phyloP scores from a whole-genome alignment of 2,888 invertebrate genomes.

The Ceraclea dissimilis region DNA sequence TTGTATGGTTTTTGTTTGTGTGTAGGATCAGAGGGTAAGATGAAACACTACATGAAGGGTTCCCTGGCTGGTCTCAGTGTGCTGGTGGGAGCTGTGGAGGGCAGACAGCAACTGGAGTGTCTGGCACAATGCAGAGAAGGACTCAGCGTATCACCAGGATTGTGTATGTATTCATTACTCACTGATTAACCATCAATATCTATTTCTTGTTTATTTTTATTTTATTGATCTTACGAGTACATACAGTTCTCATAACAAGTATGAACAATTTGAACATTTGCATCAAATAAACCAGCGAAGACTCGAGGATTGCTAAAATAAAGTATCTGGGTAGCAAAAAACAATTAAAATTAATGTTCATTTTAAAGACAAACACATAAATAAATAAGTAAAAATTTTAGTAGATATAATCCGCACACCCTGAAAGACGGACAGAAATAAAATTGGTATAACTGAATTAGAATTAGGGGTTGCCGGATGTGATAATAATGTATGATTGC shows the following conservation, averaged over 20 bases:
- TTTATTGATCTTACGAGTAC: too few species aligned
- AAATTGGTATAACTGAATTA: too few species aligned
- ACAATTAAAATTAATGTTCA: too few species aligned
- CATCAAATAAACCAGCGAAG: background rate
- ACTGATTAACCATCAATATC: background rate
- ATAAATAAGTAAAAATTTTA: too few species aligned
- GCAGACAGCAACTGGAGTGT: constrained; percentile 65
- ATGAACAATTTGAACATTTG: background rate
- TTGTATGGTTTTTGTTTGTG: background rate
- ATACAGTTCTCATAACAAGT: background rate
- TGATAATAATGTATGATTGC: too few species aligned
- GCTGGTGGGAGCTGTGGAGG: constrained; percentile 66
- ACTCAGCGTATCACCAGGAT: constrained; percentile 50
- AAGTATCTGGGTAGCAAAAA: too few species aligned
- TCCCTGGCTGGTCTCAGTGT: constrained; percentile 82
- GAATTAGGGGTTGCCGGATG: too few species aligned
- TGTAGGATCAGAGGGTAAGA: constrained; percentile 76
- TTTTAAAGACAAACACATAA: too few species aligned
- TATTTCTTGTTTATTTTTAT: background rate
- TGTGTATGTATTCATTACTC: constrained; percentile 29
- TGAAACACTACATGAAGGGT: constrained; percentile 84
- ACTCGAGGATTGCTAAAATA: too few species aligned
- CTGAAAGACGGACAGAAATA: too few species aligned
- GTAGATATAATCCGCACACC: too few species aligned
- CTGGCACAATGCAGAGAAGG: constrained; percentile 78